Percentiles rank a stretch among this genome's conserved stretches.
phyloP scores from a whole-genome alignment of 2,797 vertebrate genomes.

The Aulostomus chinensis region DNA sequence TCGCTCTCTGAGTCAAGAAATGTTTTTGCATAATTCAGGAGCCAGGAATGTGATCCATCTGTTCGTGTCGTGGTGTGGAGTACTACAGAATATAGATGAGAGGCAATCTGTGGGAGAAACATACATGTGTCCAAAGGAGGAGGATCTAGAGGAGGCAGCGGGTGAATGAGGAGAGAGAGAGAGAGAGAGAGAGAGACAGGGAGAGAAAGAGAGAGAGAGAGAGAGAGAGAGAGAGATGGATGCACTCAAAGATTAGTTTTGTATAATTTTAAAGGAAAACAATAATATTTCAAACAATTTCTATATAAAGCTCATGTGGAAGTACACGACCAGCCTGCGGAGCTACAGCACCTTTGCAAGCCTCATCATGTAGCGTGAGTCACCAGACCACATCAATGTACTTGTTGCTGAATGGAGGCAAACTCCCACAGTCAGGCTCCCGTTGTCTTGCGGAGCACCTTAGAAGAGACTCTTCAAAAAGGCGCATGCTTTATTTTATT shows the following conservation, averaged over 20 bases:
- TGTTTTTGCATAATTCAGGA: slow-evolving; percentile 74
- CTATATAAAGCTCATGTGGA: no score
- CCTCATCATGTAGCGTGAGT: no score
- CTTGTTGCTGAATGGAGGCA: no score
- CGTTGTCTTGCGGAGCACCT: no score
- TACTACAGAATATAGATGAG: slow-evolving; percentile 75
- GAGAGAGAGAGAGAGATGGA: slow-evolving; percentile 21
- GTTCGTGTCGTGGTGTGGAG: slow-evolving; percentile 58
- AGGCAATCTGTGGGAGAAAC: slow-evolving; percentile 53
- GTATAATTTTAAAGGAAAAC: no score
- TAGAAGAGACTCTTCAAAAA: no score
- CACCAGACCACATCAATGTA: no score
- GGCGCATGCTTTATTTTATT: no score
- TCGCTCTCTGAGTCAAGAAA: slow-evolving; percentile 56
- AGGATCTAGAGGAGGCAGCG: slow-evolving; percentile 40
- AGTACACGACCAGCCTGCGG: no score
- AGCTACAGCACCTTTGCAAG: no score
- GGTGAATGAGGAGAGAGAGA: slow-evolving; percentile 55
- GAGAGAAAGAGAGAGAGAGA: slow-evolving; percentile 29
- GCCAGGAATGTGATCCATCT: slow-evolving; percentile 74
- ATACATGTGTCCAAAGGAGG: slow-evolving; percentile 48
- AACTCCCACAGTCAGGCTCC: no score
- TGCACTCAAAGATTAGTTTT: neutral
- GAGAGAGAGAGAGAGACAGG: slow-evolving; percentile 28
- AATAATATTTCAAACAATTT: neutral